These are phyloP conservation scores for Plumapathes pennacea DNA, from an alignment of 92 coral and sea anemone species.

Conservation along the genomic window DNA sequence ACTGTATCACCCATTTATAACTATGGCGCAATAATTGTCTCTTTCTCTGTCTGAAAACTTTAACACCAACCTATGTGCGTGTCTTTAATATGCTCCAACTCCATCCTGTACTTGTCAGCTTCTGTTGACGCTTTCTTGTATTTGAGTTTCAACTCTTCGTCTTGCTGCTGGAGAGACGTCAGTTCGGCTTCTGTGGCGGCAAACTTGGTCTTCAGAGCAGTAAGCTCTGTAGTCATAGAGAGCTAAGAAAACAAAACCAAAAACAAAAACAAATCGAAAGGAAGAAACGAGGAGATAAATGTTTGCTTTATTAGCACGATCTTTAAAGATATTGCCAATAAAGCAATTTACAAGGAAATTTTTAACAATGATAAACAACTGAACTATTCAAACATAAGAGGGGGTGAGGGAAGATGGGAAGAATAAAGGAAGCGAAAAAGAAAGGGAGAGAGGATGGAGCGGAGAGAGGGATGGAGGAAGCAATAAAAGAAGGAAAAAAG, in stretches of 20 bases:
- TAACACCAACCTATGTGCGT: constrained; percentile 69
- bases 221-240: constrained; percentile 73
- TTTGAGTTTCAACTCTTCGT: constrained; percentile 70
- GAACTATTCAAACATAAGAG: too few relatives aligned
- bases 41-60: too few relatives aligned
- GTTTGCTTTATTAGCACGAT: too few relatives aligned
- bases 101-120: constrained; percentile 68
- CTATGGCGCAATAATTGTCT: too few relatives aligned
- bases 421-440: too few relatives aligned
- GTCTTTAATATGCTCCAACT: constrained; percentile 74
- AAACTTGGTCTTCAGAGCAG: constrained; percentile 74
- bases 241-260: constrained; percentile 27
- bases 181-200: constrained; percentile 73
- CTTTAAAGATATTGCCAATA: too few relatives aligned
- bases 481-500: background rate
- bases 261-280: background rate
- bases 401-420: too few relatives aligned
- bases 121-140: constrained; percentile 61
- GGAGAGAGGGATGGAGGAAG: background rate
- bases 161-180: constrained; percentile 76
- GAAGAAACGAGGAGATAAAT: background rate
- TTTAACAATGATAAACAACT: too few relatives aligned
- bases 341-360: too few relatives aligned
- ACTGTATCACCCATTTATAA: too few relatives aligned
- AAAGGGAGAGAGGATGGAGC: too few relatives aligned